phyloP scores from a whole-genome alignment of 2,888 invertebrate species.

The Cephonodes hylas region DNA sequence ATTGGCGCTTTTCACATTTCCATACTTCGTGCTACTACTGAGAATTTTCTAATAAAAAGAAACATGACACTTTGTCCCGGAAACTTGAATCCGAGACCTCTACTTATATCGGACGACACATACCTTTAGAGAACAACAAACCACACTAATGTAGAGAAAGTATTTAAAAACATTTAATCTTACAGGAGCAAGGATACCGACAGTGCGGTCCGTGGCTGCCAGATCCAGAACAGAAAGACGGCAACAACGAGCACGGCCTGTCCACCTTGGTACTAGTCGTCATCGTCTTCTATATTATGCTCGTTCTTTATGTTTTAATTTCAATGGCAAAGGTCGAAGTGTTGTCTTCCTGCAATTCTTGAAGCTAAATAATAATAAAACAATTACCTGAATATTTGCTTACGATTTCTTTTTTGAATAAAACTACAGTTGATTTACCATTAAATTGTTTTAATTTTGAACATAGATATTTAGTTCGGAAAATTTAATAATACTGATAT shows the following conservation, averaged over 20 bases:
- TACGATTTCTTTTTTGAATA: constrained; percentile 29
- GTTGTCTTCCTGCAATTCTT: background rate
- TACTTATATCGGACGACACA: too few species aligned
- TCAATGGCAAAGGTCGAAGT: background rate
- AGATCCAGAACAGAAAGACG: constrained; percentile 41
- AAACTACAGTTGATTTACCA: constrained; percentile 42
- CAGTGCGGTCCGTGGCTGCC: constrained; percentile 73
- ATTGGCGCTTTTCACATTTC: too few species aligned
- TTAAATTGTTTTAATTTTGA: constrained; percentile 56
- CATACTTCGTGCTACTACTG: too few species aligned
- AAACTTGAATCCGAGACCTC: too few species aligned
- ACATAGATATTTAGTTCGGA: constrained; percentile 65
- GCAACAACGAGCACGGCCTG: constrained; percentile 15
- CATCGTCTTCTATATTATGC: background rate
- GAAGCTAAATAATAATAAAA: background rate
- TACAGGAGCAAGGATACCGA: constrained; percentile 69
- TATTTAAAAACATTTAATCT: too few species aligned
- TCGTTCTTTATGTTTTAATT: background rate
- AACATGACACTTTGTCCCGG: too few species aligned
- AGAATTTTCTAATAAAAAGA: too few species aligned
- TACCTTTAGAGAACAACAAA: too few species aligned
- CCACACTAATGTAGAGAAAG: too few species aligned
- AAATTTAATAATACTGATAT: constrained; percentile 63
- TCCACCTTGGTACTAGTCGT: constrained; percentile 21
- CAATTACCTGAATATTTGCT: background rate